These are phyloP conservation scores for Drosophila borealis DNA, from an alignment of 2,888 invertebrate genomes.

Conservation along the genomic window DNA sequence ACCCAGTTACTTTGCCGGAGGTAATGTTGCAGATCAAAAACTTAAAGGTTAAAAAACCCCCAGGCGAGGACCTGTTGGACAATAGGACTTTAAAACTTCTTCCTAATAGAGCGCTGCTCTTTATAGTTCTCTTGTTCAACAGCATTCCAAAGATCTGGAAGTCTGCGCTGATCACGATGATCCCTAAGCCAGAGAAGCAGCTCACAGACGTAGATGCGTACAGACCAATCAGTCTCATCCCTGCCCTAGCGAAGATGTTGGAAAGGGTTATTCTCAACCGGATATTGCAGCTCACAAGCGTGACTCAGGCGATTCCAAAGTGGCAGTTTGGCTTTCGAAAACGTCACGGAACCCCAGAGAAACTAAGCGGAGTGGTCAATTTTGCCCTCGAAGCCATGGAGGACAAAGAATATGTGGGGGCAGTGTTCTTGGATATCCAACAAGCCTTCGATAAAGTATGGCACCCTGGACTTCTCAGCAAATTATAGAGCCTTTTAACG, in stretches of 20 bases:
- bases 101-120: too few species aligned
- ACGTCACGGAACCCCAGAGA: not conserved
- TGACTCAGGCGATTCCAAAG: not conserved
- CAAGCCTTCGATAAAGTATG: too few species aligned
- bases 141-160: conserved; percentile 7
- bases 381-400: too few species aligned
- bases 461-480: too few species aligned
- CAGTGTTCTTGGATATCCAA: too few species aligned
- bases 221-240: too few species aligned
- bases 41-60: not conserved
- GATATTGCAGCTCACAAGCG: not conserved
- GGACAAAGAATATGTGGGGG: too few species aligned
- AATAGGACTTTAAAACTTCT: not conserved
- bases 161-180: conserved; percentile 5
- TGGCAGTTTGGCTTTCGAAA: not conserved
- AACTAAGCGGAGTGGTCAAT: too few species aligned
- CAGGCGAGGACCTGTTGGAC: not conserved
- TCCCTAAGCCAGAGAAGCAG: conserved; percentile 4
- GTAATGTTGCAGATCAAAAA: not conserved
- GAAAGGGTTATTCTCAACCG: not conserved
- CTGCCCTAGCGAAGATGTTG: not conserved
- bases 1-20: not conserved
- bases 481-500: too few species aligned
- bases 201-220: too few species aligned
- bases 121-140: conserved; percentile 1